Evolutionary conservation across 2,113 vertebrate genomes (phyloP).

Genomic region (Triplophysa rosa): DNA sequence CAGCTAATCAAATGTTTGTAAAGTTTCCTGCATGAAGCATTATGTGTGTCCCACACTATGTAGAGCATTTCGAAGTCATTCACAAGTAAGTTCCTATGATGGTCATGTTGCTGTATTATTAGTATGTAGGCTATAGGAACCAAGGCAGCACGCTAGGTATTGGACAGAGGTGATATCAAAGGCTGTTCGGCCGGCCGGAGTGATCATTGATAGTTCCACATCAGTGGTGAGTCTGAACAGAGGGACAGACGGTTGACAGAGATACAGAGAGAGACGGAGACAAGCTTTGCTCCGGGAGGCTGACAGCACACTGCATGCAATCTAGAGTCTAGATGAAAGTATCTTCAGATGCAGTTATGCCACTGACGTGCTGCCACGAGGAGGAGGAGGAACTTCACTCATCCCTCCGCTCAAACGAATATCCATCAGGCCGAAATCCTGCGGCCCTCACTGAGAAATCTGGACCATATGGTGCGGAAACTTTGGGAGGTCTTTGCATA

Average conservation of each 20-base stretch:
- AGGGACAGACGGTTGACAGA: not conserved
- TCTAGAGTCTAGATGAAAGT: constrained; percentile 7
- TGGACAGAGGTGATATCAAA: too few species aligned
- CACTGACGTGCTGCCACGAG: not conserved
- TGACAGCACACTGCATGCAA: constrained; percentile 4
- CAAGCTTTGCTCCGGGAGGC: not conserved
- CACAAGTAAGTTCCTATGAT: too few species aligned
- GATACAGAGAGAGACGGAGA: not conserved
- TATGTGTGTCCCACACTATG: too few species aligned
- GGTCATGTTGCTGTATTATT: too few species aligned
- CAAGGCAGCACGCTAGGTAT: too few species aligned
- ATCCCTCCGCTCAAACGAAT: constrained; percentile 18
- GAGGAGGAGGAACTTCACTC: constrained; percentile 18
- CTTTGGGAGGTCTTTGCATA: constrained; percentile 8
- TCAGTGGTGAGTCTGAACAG: not conserved
- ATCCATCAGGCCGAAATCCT: not conserved
- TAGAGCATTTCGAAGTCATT: too few species aligned
- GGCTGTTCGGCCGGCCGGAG: not conserved
- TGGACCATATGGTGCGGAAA: not conserved
- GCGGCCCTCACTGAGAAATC: constrained; percentile 7
- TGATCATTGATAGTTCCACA: constrained; percentile 4
- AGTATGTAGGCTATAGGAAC: too few species aligned
- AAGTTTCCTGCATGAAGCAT: too few species aligned
- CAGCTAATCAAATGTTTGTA: too few species aligned
- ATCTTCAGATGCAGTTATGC: constrained; percentile 11